Evolutionary conservation across 2,888 invertebrate genomes (phyloP).

Genomic region (Dysmachus trigonus): DNA sequence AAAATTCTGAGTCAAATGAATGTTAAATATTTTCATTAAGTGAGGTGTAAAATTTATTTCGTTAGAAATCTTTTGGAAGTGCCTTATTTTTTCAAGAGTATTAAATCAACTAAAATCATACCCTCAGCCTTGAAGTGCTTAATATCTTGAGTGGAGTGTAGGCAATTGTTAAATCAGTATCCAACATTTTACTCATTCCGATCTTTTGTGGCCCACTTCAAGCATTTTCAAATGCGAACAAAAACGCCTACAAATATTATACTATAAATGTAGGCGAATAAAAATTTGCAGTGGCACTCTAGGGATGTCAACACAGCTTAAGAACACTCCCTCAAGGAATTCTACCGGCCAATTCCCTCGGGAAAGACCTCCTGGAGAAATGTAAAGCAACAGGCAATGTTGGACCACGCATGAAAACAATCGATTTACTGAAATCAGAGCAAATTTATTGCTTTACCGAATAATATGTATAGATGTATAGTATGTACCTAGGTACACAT

Average conservation of each 20-base stretch:
- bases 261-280: background rate
- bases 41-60: background rate
- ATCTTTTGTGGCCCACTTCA: background rate
- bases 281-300: background rate
- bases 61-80: background rate
- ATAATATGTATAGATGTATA: background rate
- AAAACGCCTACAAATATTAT: background rate
- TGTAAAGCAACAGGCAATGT: background rate
- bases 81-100: background rate
- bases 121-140: background rate
- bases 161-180: background rate
- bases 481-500: background rate
- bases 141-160: background rate
- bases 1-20: too few relatives aligned
- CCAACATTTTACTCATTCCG: background rate
- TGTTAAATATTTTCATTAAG: too few relatives aligned
- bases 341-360: background rate
- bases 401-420: background rate
- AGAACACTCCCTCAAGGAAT: background rate
- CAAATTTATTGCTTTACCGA: background rate
- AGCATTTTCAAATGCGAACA: background rate
- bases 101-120: background rate
- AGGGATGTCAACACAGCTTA: background rate
- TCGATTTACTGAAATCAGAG: background rate
- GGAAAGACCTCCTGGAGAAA: background rate